Evolutionary conservation across 2,113 vertebrate genomes (phyloP).

Genomic region (Coryphaenoides rupestris): DNA sequence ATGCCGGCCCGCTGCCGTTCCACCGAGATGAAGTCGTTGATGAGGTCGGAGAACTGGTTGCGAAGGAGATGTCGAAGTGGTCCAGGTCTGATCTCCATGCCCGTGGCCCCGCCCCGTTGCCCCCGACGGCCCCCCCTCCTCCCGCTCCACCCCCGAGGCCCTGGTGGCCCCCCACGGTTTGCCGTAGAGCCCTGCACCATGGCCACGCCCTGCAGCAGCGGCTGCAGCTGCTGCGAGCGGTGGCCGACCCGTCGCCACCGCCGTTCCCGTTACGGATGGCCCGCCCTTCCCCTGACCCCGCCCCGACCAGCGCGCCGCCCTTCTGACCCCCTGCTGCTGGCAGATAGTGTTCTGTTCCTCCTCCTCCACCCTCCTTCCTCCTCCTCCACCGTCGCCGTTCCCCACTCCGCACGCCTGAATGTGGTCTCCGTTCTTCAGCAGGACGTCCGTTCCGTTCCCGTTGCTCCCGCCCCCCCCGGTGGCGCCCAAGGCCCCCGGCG

Average conservation of each 20-base stretch:
- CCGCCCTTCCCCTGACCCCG: constrained; percentile 49
- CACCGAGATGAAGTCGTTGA: constrained; percentile 97
- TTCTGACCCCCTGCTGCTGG: constrained; percentile 69
- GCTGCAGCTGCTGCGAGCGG: constrained; percentile 76
- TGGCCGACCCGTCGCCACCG: constrained; percentile 61
- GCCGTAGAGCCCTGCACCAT: constrained; percentile 93
- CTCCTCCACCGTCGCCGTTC: constrained; percentile 68
- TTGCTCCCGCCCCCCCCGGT: constrained; percentile 56
- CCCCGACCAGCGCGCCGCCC: constrained; percentile 42
- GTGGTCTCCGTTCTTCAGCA: constrained; percentile 88
- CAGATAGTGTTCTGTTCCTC: constrained; percentile 86
- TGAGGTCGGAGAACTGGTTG: constrained; percentile 99
- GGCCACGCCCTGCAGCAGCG: constrained; percentile 83
- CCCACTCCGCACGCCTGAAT: constrained; percentile 81
- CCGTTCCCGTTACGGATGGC: constrained; percentile 76
- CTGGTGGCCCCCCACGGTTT: constrained; percentile 80
- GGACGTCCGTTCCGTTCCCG: constrained; percentile 78
- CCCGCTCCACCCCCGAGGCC: constrained; percentile 60
- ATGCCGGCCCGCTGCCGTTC: constrained; percentile 84
- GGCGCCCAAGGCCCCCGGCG: constrained; percentile 54
- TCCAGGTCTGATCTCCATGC: constrained; percentile 99
- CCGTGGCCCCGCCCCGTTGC: constrained; percentile 70
- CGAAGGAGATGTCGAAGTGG: constrained; percentile 99
- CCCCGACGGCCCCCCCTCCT: too few species aligned
- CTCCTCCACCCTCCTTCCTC: constrained; percentile 50